A percentile compares a stretch with the other conserved stretches of the same genome.
phyloP scores from a whole-genome alignment of 2,113 vertebrate species.

The Otolemur garnettii region DNA sequence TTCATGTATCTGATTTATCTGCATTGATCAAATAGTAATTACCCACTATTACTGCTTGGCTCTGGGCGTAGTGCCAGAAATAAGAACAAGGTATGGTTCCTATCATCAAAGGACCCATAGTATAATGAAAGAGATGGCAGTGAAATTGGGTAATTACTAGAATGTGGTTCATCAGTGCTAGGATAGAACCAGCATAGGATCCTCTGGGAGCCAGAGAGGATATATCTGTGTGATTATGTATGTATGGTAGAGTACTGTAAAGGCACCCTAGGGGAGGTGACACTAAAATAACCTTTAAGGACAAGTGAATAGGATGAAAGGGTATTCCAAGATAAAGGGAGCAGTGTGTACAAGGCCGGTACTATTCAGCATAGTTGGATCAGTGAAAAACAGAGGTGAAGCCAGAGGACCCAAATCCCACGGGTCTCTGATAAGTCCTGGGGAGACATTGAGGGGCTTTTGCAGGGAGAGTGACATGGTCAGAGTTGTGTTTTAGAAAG shows the following conservation, averaged over 20 bases:
- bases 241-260: not conserved
- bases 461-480: not conserved
- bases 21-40: conserved; percentile 10
- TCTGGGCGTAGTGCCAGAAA: conserved; percentile 42
- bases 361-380: not conserved
- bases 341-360: not conserved
- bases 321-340: not conserved
- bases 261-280: not conserved
- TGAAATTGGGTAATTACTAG: conserved; percentile 19
- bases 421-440: not conserved
- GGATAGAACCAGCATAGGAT: not conserved
- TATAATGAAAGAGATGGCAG: conserved; percentile 20
- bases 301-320: not conserved
- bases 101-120: not conserved
- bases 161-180: not conserved
- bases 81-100: not conserved
- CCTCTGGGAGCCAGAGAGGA: not conserved
- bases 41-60: not conserved
- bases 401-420: not conserved
- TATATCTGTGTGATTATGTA: not conserved
- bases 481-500: conserved; percentile 54
- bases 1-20: conserved; percentile 1
- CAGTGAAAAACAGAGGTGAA: not conserved
- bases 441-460: not conserved
- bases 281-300: not conserved